Base-by-base conservation (phyloP, 2,888 invertebrate species). In the Nesidiocoris tenuis region DNA sequence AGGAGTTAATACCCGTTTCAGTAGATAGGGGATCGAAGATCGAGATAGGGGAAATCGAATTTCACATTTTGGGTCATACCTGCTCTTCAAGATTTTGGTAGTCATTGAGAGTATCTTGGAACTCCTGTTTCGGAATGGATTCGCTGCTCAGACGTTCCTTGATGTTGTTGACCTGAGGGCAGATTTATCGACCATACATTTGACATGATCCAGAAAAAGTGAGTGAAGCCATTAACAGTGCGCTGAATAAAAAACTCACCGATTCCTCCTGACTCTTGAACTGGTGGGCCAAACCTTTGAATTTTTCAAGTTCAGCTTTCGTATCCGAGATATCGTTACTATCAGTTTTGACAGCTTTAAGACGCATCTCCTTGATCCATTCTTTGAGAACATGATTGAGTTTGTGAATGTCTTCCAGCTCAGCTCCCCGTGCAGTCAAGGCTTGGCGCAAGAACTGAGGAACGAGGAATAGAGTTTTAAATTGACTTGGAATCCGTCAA, bases 291-390 rank as follows among this genome's bases (percentile, higher is more conserved):
- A 95, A 88, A 0, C 90, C 89, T 82, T 90, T 92, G 83, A 92
- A 92, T 83, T 95, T 96, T 83, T 97, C 96, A 19, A 96, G 83
- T 61, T 92, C 90, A 0, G 95, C 91, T 80, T 93, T 91, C 84
- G 96, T 97, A 82, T 97, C 97, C 70, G 94, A 93, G 1, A 96
- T 85, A 82, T 96, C 96, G 9, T 87, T 88, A 81, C 91, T 90
- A 77, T 91, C 89, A 1, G 90, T 88, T 81, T 91, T 90, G 77
- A 90, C 89, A 5, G 95, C 88, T 83, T 94, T 94, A 65, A 90
- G 89, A 81, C 95, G 94, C 77, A 94, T 89, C 81, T 96, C 96
- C 78, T 93, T 91, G 75, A 97, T 85, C 95, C 96, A 96, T 82
- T 94, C 93, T 3, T 89, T 86, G 75, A 96, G 86, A 59, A 94